A percentile compares a stretch with the other conserved stretches of the same genome.
Evolutionary conservation across 2,113 vertebrate species (phyloP).

Genomic region (Dendrocopos noguchii): DNA sequence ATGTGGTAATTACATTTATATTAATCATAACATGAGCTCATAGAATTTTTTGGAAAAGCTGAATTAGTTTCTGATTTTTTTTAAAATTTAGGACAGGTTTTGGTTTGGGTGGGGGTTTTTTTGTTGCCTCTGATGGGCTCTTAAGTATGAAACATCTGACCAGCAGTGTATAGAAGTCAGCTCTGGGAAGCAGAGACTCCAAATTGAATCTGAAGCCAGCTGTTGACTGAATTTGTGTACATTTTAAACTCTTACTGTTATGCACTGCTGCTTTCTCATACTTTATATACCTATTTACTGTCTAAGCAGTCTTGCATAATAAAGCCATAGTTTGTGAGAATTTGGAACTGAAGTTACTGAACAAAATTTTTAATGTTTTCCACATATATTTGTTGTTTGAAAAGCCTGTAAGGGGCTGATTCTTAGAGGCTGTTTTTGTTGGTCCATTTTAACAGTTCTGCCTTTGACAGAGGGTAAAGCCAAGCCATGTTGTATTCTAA

Average conservation of each 20-base stretch:
- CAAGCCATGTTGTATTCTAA: not conserved
- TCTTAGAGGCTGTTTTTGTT: not conserved
- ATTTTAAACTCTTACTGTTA: not conserved
- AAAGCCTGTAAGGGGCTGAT: not conserved
- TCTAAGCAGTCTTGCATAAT: not conserved
- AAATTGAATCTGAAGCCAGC: not conserved
- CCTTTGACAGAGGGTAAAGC: not conserved
- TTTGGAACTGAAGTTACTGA: not conserved
- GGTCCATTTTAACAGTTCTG: not conserved
- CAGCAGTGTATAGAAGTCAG: not conserved
- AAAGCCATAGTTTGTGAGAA: not conserved
- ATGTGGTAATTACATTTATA: not conserved
- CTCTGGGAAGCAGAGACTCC: not conserved
- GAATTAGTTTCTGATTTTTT: not conserved
- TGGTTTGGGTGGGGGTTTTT: not conserved
- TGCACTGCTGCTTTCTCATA: not conserved
- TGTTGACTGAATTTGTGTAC: not conserved
- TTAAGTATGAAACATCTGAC: not conserved
- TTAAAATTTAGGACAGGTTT: not conserved
- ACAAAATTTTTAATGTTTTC: no score
- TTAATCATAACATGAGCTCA: not conserved
- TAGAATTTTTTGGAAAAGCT: not conserved
- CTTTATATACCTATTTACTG: not conserved
- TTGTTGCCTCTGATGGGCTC: not conserved
- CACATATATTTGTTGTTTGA: not conserved